Evolutionary conservation across 2,797 vertebrate genomes (phyloP).

Genomic region (Aplochiton taeniatus): DNA sequence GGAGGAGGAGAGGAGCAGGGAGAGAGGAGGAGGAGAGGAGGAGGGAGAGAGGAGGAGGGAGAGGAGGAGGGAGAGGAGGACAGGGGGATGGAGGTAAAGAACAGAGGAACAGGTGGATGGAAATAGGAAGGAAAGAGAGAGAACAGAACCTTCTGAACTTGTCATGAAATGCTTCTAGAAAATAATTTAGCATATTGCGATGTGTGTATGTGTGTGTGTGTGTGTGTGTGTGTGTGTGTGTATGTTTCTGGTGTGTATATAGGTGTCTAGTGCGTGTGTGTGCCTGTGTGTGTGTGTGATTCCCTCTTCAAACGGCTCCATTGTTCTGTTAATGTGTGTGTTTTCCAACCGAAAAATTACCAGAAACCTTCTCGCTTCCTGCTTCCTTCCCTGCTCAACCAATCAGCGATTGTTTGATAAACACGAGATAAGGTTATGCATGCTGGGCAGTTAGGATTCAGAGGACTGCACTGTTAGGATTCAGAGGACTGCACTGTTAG

Average conservation of each 20-base stretch:
- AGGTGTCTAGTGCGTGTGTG: background rate
- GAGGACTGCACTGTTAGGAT: no score
- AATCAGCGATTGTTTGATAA: no score
- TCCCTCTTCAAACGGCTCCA: no score
- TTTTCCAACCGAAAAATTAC: no score
- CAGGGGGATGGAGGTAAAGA: background rate
- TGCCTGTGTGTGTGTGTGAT: constrained; percentile 1
- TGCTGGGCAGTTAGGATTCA: no score
- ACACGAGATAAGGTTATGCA: no score
- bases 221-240: background rate
- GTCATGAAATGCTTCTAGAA: background rate
- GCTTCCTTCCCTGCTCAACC: no score
- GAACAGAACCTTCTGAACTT: no score
- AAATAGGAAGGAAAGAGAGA: constrained; percentile 17
- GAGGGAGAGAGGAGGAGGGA: constrained; percentile 14
- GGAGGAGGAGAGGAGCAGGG: background rate
- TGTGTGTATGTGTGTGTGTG: background rate
- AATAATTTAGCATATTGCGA: background rate
- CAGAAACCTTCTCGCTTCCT: no score
- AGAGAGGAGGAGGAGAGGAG: background rate
- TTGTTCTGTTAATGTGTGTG: background rate
- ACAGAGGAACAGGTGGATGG: background rate
- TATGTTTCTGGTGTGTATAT: background rate
- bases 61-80: constrained; percentile 8
- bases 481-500: no score